Evolutionary conservation across 1,140 invertebrate species (phyloP), one percentile per base, ranked within the genome.

Genomic region (Drosophila pachea): DNA sequence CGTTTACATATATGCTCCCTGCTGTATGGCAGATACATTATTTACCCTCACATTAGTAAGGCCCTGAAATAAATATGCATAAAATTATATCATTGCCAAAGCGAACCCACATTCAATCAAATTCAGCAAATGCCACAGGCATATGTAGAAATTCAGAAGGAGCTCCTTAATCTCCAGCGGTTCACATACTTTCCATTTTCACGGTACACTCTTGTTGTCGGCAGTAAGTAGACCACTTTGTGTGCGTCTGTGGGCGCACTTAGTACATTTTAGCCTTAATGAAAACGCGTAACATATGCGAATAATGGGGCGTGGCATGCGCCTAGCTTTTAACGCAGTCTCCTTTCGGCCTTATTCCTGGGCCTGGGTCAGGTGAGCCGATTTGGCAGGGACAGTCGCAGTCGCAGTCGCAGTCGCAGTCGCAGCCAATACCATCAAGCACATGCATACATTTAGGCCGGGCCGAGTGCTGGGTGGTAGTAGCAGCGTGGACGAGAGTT

Each of bases 401-500:
- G 32, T 48, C 60, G 11, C 65, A 83, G 78, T 82, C 22, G 22
- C 12, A 58, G 48, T 33, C 36, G 35, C 14, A 48, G 32, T 50
- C 61, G 11, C 67, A 78, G 78, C 84, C 78, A 83, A 84, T 84
- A 78, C 76, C 68, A 71, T 74, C 76, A 84, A 81, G 79, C 81
- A 86, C 76, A 84, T 72, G 53, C 81, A 86, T 73, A 76, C 68
- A 79, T 83, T 83, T 84, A 68, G 79, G 79, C 73, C 73, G 67
- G 63, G 79, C 79, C 73, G 68, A 67, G 67, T 48, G 77, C 36
- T 22, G 32, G n/a, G 43, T 33, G 12, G 52, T 12, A 42, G 6
- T 5, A 36, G 58, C 12, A 22, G 38, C 22, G 9, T 40, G 16
- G 9, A 8, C 9, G 12, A 9, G 33, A 55, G 43, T 47, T 45